These are phyloP conservation scores for Silurus lanzhouensis DNA, from an alignment of 2,797 vertebrate genomes.

Conservation along the genomic window DNA sequence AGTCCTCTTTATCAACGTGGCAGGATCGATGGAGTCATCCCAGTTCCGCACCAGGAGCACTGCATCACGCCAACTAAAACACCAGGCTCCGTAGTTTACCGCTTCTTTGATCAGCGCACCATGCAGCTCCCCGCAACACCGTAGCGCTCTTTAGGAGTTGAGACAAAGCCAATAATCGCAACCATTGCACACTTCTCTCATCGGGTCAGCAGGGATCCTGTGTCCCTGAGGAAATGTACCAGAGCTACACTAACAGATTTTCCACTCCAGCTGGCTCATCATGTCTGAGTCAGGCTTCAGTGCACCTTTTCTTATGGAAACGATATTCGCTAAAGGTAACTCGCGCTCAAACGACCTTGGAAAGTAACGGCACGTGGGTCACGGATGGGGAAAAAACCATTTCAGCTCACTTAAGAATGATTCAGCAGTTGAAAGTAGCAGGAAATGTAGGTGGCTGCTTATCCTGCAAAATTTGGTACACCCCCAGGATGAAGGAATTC, in stretches of 20 bases:
- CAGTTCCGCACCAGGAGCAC: conserved; percentile 19
- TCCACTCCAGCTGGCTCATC: background rate
- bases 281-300: background rate
- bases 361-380: background rate
- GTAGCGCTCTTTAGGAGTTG: conserved; percentile 7
- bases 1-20: conserved; percentile 51
- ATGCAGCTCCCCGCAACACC: conserved; percentile 11
- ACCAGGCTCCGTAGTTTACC: conserved; percentile 28
- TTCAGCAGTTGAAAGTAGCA: background rate
- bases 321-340: background rate
- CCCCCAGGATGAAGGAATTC: background rate
- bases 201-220: conserved; percentile 1
- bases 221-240: conserved; percentile 28
- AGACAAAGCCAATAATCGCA: background rate
- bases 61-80: conserved; percentile 42
- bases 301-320: background rate
- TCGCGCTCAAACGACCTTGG: background rate
- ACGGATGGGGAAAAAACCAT: background rate
- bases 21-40: conserved; percentile 48
- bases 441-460: background rate
- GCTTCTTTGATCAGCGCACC: conserved; percentile 40
- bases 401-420: background rate
- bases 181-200: background rate
- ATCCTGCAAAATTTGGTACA: background rate
- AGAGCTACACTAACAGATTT: background rate